Conservation (phyloP, 2,888 invertebrate species). For the Drepana falcataria region DNA sequence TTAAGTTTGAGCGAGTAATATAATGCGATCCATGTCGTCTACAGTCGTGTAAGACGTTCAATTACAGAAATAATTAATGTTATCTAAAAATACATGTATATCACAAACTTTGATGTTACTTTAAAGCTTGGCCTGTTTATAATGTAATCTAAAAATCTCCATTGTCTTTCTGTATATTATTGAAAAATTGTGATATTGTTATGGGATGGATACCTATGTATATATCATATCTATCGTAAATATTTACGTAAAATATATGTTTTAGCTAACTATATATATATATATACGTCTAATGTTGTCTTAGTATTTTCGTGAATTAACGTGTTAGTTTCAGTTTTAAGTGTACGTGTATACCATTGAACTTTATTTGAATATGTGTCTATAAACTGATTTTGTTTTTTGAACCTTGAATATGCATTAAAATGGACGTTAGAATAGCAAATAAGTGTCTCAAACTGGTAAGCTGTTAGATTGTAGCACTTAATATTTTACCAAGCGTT, state of each 20-base stretch:
- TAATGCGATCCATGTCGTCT: conserved; percentile 50
- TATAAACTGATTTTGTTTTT: no score
- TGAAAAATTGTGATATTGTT: conserved; percentile 78
- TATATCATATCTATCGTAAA: conserved; percentile 55
- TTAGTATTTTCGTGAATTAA: no score
- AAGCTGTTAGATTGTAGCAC: no score
- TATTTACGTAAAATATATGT: conserved; percentile 48
- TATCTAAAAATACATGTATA: conserved; percentile 47
- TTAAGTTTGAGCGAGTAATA: conserved; percentile 54
- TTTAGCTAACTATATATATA: conserved; percentile 8
- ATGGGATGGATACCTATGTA: conserved; percentile 63
- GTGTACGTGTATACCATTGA: no score
- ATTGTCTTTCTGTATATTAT: conserved; percentile 74
- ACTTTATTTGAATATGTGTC: no score
- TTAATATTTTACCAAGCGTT: no score
- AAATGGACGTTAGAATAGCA: no score
- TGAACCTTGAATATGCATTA: no score
- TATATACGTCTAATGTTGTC: no score
- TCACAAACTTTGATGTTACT: conserved; percentile 64
- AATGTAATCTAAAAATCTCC: conserved; percentile 67
- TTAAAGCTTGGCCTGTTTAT: conserved; percentile 74
- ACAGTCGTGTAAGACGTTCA: conserved; percentile 54
- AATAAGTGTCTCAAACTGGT: no score
- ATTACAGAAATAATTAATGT: conserved; percentile 44
- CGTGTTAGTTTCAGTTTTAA: no score